Evolutionary conservation across 2,888 invertebrate species (phyloP).

Genomic region (Euplagia quadripunctaria): DNA sequence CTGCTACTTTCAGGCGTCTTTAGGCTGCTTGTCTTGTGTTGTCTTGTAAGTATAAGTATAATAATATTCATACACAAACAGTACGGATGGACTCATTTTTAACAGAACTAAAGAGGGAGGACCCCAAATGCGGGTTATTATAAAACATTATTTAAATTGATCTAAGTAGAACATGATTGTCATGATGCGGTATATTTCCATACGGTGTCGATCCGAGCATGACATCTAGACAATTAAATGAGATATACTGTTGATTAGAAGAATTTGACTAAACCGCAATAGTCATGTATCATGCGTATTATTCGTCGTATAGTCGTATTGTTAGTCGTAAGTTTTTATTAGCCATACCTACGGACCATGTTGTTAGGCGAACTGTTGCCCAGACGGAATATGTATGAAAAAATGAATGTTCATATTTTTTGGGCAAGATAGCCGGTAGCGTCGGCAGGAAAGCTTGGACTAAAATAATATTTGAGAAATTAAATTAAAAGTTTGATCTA

Average conservation of each 20-base stretch:
- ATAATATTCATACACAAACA: no score
- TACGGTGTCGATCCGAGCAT: conserved; percentile 22
- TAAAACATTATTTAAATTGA: conserved; percentile 32
- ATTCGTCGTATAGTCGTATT: conserved; percentile 35
- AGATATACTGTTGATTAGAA: conserved; percentile 51
- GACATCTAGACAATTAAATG: conserved; percentile 40
- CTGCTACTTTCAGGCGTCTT: no score
- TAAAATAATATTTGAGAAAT: background rate
- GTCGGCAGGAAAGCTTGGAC: conserved; percentile 51
- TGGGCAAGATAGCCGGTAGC: conserved; percentile 62
- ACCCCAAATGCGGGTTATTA: no score
- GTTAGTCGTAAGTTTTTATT: conserved; percentile 70
- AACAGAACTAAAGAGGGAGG: no score
- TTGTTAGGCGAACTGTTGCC: conserved; percentile 53
- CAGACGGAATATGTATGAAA: conserved; percentile 72
- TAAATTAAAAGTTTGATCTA: background rate
- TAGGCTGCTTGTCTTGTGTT: no score
- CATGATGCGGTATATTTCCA: conserved; percentile 30
- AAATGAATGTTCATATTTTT: conserved; percentile 68
- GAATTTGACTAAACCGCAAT: conserved; percentile 49
- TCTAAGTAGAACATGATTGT: conserved; percentile 33
- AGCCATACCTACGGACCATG: conserved; percentile 67
- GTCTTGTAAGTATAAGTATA: no score
- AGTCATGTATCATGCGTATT: conserved; percentile 42
- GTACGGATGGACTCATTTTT: no score